Base-by-base conservation (phyloP, 2,113 vertebrate genomes). In the Megaceryle torquata region DNA sequence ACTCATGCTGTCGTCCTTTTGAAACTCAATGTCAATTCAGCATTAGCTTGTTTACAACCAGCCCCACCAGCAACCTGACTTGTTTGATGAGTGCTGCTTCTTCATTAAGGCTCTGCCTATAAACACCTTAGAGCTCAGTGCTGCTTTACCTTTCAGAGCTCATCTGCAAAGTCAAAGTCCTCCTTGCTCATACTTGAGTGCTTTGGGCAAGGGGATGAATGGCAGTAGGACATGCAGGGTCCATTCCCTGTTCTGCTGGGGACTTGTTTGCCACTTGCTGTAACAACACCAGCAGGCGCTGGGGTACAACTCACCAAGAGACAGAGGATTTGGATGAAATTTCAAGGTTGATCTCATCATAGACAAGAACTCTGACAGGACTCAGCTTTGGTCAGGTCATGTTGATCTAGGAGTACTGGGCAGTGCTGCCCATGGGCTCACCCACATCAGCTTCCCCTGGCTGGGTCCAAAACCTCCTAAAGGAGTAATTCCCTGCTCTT, bases 31-130 rank as follows among this genome's bases (percentile, higher is more conserved):
- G 57, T 43, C 76, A 53, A 48, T 68, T 81, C 79, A 96, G 51
- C 43, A 59, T 63, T 20, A 64, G 11, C 56, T 75, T 41, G 37
- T 94, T 95, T 94, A 95, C 76, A 77, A 9, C 57, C 75, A 80
- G 31, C 9, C 41, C 26, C 1, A 1, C 22, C 35, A 87, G 61
- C 51, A 81, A 37, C 14, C 35, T 50, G 53, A 41, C 50, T n/a
- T 54, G 65, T 88, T 43, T 69, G 21, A 43, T 70, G 63, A 70
- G 28, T 48, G 33, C 44, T 91, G 41, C 24, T 82, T 21, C 11
- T 61, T 37, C 37, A 41, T 44, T 41, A 57, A 63, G 11, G 16
- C 18, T 91, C 22, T 43, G 59, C 10, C 18, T n/a, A 16, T 26
- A 93, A 93, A 88, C 25, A 31, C 71, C 29, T 37, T 63, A 20